Base-by-base conservation (phyloP, 2,888 invertebrate genomes). In the Brenthis ino region DNA sequence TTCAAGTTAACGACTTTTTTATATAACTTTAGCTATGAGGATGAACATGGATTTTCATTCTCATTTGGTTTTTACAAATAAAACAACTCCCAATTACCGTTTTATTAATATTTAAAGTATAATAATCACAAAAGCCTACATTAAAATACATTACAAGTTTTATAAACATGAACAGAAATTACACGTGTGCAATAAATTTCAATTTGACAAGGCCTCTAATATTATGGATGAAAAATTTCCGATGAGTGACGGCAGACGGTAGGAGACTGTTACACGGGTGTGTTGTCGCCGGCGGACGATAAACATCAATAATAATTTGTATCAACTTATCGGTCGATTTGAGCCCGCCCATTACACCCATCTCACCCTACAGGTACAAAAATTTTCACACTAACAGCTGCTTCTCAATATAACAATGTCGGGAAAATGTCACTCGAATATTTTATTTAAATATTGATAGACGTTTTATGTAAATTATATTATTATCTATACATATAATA, bases 281-380 rank as follows among this genome's bases (percentile, higher is more conserved):
- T 75, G 72, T 72, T 74, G 74, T 73, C 72, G 65, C 57, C 64
- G 57, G 57, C 69, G 64, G 58, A 57, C 70, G 68, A 72, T 71
- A 71, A 73, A 73, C 73, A 75, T 77, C 74, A 72, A 76, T 75
- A 74, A 69, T 74, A 74, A 75, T 76, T 73, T 74, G 70, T 74
- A 73, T 72, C 70, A 75, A 72, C 66, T 72, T 75, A 70, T 68
- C 74, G 67, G 68, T 69, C 67, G 71, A 75, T 75, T 72, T 71
- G 68, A 67, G 65, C 63, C 58, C 47, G 50, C 58, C 68, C 66
- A 56, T 68, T 58, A 64, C 60, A 67, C 61, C 67, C 67, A 43
- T 43, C 54, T 51, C 67, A 24, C 67, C 56, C 61, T 28, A 55
- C 57, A 57, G 56, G 37, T 53, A 48, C 13, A 43, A 47, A 66